Percentiles rank a stretch among this genome's conserved stretches.
Evolutionary conservation across 2,888 invertebrate genomes (phyloP).

Genomic region (Agonopterix heracliana): DNA sequence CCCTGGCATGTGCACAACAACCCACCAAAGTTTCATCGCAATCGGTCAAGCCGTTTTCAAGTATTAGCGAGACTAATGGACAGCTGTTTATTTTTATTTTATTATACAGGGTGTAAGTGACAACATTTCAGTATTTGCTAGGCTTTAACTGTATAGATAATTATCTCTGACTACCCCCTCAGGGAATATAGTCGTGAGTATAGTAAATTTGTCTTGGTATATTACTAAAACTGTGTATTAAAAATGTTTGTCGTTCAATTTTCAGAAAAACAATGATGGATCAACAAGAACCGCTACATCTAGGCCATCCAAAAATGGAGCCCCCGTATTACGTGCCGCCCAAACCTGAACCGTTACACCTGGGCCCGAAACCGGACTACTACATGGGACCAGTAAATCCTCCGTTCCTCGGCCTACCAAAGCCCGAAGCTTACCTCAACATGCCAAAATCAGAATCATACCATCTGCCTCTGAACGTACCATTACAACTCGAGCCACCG

Average conservation of each 20-base stretch:
- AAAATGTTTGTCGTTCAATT: not conserved
- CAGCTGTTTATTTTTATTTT: too few species aligned
- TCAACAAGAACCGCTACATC: conserved; percentile 1
- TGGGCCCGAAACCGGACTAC: conserved; percentile 1
- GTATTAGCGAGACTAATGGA: too few species aligned
- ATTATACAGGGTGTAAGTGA: too few species aligned
- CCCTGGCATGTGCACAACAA: too few species aligned
- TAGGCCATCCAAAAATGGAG: conserved; percentile 2
- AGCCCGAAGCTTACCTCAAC: not conserved
- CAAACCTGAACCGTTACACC: not conserved
- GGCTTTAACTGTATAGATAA: too few species aligned
- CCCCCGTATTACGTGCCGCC: not conserved
- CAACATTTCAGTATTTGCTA: too few species aligned
- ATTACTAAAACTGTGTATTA: too few species aligned
- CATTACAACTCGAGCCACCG: not conserved
- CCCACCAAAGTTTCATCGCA: too few species aligned
- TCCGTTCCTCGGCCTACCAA: not conserved
- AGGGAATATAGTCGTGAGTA: too few species aligned
- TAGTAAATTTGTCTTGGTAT: too few species aligned
- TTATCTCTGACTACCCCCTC: too few species aligned
- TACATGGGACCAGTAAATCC: not conserved
- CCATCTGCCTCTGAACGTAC: not conserved
- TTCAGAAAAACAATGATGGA: conserved; percentile 5
- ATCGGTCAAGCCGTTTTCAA: too few species aligned
- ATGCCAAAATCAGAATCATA: not conserved